Conservation (phyloP, 2,113 vertebrate species). For the Thalassarche chlororhynchos region DNA sequence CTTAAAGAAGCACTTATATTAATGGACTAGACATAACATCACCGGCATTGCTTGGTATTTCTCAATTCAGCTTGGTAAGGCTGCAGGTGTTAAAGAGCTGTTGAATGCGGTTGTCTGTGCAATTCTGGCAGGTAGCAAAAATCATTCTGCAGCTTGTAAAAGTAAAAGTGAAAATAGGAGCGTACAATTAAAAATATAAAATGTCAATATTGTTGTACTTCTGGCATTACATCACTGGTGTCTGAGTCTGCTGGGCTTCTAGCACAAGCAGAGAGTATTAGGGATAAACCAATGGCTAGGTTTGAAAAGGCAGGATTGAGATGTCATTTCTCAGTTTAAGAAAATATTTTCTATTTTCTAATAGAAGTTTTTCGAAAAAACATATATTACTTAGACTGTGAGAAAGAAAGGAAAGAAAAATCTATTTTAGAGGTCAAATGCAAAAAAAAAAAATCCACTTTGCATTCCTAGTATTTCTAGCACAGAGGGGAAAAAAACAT, state of each 20-base stretch:
- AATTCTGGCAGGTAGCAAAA: slow-evolving; percentile 48
- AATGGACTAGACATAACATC: slow-evolving; percentile 30
- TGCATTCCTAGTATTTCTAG: background rate
- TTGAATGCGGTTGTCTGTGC: slow-evolving; percentile 40
- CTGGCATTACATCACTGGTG: slow-evolving; percentile 53
- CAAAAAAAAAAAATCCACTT: background rate
- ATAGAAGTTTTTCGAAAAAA: background rate
- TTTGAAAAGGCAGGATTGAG: background rate
- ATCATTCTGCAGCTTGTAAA: slow-evolving; percentile 22
- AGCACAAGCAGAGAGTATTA: background rate
- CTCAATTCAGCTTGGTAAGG: background rate
- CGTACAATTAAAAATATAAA: slow-evolving; percentile 1
- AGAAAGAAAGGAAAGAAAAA: background rate
- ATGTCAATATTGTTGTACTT: background rate
- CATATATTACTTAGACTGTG: background rate
- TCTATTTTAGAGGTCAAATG: background rate
- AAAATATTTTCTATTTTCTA: background rate
- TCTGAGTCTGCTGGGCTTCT: background rate
- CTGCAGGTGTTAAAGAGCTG: slow-evolving; percentile 58
- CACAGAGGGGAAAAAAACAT: background rate
- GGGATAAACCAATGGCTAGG: background rate
- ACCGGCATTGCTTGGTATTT: background rate
- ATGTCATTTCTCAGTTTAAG: background rate
- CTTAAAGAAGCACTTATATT: slow-evolving; percentile 48
- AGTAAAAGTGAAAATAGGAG: slow-evolving; percentile 56